phyloP scores from a whole-genome alignment of 2,113 vertebrate species.

The Chaenocephalus aceratus region DNA sequence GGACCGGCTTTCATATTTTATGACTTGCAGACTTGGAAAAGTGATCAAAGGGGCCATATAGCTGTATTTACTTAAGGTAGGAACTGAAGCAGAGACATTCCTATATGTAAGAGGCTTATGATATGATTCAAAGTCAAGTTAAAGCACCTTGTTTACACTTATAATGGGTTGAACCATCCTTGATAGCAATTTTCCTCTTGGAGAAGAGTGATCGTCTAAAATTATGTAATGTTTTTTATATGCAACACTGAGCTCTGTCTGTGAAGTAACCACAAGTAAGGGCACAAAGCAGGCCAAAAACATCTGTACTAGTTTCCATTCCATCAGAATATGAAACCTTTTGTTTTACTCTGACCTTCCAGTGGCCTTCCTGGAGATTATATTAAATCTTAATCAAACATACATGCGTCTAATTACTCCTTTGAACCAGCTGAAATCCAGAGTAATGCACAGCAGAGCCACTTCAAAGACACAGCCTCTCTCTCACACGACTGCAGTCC shows the following conservation, averaged over 20 bases:
- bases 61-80: conserved; percentile 62
- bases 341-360: neutral
- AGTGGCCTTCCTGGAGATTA: neutral
- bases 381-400: conserved; percentile 19
- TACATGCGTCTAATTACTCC: neutral
- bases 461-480: conserved; percentile 17
- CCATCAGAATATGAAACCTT: neutral
- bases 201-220: neutral
- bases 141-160: neutral
- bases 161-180: neutral
- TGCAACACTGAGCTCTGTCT: neutral
- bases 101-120: neutral
- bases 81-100: conserved; percentile 31
- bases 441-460: neutral
- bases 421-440: neutral
- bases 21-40: conserved; percentile 43
- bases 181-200: neutral
- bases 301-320: neutral
- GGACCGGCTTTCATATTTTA: conserved; percentile 59
- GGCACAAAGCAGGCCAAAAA: neutral
- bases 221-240: too few relatives aligned
- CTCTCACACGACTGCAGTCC: neutral
- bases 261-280: conserved; percentile 1
- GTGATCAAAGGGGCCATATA: conserved; percentile 69
- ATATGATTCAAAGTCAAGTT: neutral